Evolutionary conservation across 2,888 invertebrate genomes (phyloP).

Genomic region (Dichetophora obliterata): DNA sequence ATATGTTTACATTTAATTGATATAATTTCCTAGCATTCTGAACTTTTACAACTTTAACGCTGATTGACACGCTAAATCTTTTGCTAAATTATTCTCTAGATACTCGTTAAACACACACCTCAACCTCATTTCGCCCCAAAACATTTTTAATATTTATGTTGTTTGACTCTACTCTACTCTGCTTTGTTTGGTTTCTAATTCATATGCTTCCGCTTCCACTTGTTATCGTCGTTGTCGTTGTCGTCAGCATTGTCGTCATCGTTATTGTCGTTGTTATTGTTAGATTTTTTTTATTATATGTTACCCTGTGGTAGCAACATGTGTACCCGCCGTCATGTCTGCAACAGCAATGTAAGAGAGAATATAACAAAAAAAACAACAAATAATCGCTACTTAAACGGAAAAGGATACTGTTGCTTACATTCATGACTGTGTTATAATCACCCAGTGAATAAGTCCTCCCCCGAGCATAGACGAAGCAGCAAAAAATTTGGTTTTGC

Average conservation of each 20-base stretch:
- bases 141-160: background rate
- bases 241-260: background rate
- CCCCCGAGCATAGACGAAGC: background rate
- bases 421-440: background rate
- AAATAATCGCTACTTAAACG: constrained; percentile 11
- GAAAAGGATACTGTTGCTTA: constrained; percentile 29
- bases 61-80: too few species aligned
- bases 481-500: background rate
- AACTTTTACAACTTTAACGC: background rate
- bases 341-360: background rate
- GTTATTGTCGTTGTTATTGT: background rate
- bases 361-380: background rate
- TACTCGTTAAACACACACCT: background rate
- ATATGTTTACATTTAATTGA: too few species aligned
- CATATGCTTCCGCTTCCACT: constrained; percentile 1
- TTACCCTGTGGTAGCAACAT: constrained; percentile 10
- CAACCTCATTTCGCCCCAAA: background rate
- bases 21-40: too few species aligned
- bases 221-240: background rate
- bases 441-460: background rate
- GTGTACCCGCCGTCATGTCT: background rate
- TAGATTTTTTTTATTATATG: background rate
- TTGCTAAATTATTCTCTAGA: background rate
- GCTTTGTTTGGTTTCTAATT: constrained; percentile 1
- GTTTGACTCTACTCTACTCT: background rate